phyloP scores from a whole-genome alignment of 2,113 vertebrate genomes.

The Pongo pygmaeus region DNA sequence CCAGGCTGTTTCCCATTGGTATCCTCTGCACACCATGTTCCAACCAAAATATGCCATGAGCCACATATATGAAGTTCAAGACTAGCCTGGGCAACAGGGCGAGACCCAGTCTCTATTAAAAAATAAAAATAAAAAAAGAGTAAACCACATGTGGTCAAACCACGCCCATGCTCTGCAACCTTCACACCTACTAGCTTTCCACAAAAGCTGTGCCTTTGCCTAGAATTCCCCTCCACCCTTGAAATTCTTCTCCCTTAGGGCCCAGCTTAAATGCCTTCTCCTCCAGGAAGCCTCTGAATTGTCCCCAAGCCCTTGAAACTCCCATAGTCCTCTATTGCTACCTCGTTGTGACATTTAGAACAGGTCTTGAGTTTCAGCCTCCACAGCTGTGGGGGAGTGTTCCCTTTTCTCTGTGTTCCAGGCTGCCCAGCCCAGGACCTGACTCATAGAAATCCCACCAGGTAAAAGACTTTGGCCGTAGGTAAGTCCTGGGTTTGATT shows the following conservation, averaged over 20 bases:
- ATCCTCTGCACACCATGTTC: background rate
- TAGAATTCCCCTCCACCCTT: background rate
- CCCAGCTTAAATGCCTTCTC: background rate
- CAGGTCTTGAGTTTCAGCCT: background rate
- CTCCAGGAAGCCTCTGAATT: background rate
- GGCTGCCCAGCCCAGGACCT: background rate
- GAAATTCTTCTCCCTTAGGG: background rate
- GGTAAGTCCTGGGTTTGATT: background rate
- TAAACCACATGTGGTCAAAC: background rate
- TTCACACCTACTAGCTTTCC: background rate
- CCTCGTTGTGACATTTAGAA: background rate
- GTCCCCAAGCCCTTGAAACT: background rate
- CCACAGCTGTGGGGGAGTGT: background rate
- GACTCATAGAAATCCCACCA: background rate
- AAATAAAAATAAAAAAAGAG: too few relatives aligned
- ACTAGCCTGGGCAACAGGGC: too few relatives aligned
- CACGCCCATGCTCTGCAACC: background rate
- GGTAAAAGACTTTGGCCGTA: background rate
- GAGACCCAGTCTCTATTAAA: too few relatives aligned
- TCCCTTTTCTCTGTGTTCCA: background rate
- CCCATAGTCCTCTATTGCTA: background rate
- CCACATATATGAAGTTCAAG: too few relatives aligned
- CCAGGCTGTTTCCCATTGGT: background rate
- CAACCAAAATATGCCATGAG: background rate
- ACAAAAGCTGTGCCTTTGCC: background rate